These are phyloP conservation scores for Muscicapa comitata DNA, from an alignment of 2,797 vertebrate genomes.

Conservation along the genomic window DNA sequence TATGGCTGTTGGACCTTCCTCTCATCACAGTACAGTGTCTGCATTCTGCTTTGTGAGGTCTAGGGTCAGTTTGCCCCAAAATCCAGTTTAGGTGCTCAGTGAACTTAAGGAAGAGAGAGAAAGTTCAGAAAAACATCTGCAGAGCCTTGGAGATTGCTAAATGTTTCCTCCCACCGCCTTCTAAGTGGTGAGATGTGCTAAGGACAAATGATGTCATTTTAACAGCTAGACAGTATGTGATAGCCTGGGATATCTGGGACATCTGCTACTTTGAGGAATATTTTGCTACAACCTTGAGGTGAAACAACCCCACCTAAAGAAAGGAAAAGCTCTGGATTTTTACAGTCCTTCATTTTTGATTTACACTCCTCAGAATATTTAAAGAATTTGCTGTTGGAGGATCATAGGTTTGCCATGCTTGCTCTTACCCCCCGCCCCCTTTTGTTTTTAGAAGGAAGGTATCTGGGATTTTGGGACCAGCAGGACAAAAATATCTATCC, in stretches of 20 bases:
- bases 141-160: neutral
- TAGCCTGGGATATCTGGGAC: neutral
- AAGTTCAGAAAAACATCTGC: neutral
- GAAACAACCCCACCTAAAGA: neutral
- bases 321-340: neutral
- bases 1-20: neutral
- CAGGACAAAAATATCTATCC: neutral
- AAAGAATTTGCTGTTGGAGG: neutral
- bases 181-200: neutral
- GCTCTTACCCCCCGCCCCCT: neutral
- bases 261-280: neutral
- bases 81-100: neutral
- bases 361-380: neutral
- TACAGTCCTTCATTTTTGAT: neutral
- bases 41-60: neutral
- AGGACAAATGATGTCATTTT: neutral
- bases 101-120: neutral
- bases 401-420: neutral
- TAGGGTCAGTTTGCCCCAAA: neutral
- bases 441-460: neutral
- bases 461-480: neutral
- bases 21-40: neutral
- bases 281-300: neutral
- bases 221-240: neutral
- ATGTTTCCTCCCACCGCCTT: neutral